Evolutionary conservation across 2,888 invertebrate genomes (phyloP).

Genomic region (Cheilosia scutellata): DNA sequence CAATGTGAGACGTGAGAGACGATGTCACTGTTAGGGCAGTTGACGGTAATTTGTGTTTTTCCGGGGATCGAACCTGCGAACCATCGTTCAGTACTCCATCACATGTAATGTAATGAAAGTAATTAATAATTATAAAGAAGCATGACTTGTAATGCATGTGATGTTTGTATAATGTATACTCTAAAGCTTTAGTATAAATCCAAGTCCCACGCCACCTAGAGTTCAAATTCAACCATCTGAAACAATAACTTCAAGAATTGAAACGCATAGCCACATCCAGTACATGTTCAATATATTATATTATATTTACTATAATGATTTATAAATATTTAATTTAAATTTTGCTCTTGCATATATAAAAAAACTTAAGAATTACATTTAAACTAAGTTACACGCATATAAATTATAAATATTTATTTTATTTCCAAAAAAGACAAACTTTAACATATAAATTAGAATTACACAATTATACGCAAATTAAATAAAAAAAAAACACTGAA

Average conservation of each 20-base stretch:
- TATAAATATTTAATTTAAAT: constrained; percentile 74
- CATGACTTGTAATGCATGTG: too few relatives aligned
- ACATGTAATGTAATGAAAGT: too few relatives aligned
- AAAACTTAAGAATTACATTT: constrained; percentile 70
- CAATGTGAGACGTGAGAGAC: too few relatives aligned
- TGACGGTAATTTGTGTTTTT: too few relatives aligned
- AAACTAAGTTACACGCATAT: constrained; percentile 71
- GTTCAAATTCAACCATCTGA: not conserved
- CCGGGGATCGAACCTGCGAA: too few relatives aligned
- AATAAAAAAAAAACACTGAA: constrained; percentile 32
- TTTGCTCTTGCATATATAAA: constrained; percentile 62
- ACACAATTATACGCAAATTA: constrained; percentile 37
- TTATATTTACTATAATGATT: constrained; percentile 65
- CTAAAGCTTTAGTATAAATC: too few relatives aligned
- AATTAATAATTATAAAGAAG: too few relatives aligned
- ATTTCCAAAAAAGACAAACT: constrained; percentile 64
- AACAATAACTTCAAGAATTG: not conserved
- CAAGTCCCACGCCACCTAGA: too few relatives aligned
- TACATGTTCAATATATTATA: constrained; percentile 68
- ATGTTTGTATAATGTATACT: too few relatives aligned
- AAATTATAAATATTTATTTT: constrained; percentile 59
- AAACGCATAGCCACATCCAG: not conserved
- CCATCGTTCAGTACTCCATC: too few relatives aligned
- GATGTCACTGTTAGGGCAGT: too few relatives aligned
- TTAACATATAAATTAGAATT: constrained; percentile 74